Evolutionary conservation across 2,888 invertebrate genomes (phyloP).

Genomic region (Frankliniella fusca): DNA sequence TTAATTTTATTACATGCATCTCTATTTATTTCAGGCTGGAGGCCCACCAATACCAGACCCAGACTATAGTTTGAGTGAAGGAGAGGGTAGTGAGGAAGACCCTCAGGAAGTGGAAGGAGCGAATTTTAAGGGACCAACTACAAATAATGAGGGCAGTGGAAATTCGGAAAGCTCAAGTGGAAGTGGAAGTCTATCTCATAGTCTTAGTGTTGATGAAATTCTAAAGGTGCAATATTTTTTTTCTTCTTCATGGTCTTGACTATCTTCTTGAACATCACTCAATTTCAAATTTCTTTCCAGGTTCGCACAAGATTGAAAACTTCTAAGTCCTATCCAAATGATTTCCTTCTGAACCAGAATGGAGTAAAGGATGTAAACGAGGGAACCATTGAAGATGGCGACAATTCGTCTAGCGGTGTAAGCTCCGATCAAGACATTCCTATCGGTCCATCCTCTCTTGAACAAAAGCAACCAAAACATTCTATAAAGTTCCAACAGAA

Average conservation of each 20-base stretch:
- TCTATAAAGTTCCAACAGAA: conserved; percentile 51
- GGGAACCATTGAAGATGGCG: conserved; percentile 64
- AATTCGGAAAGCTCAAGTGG: conserved; percentile 66
- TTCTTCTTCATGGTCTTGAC: background rate
- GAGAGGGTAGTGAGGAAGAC: conserved; percentile 65
- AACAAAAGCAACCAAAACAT: conserved; percentile 49
- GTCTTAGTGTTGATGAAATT: conserved; percentile 83
- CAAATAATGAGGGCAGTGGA: conserved; percentile 61
- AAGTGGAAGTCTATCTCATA: conserved; percentile 74
- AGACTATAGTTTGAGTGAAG: conserved; percentile 84
- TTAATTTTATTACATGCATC: conserved; percentile 25
- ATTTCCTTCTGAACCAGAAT: conserved; percentile 54
- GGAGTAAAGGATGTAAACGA: conserved; percentile 46
- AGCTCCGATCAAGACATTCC: conserved; percentile 78
- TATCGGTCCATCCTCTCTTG: conserved; percentile 50
- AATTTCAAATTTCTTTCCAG: background rate
- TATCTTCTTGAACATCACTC: background rate
- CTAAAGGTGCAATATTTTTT: conserved; percentile 56
- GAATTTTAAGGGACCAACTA: conserved; percentile 39
- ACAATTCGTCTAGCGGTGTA: conserved; percentile 83
- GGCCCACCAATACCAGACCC: conserved; percentile 86
- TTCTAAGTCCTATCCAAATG: conserved; percentile 82
- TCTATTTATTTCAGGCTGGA: conserved; percentile 32
- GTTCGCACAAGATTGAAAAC: conserved; percentile 78
- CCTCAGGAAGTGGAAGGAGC: conserved; percentile 47